Evolutionary conservation across 2,113 vertebrate genomes (phyloP).

Genomic region (Sinocyclocheilus rhinocerous): DNA sequence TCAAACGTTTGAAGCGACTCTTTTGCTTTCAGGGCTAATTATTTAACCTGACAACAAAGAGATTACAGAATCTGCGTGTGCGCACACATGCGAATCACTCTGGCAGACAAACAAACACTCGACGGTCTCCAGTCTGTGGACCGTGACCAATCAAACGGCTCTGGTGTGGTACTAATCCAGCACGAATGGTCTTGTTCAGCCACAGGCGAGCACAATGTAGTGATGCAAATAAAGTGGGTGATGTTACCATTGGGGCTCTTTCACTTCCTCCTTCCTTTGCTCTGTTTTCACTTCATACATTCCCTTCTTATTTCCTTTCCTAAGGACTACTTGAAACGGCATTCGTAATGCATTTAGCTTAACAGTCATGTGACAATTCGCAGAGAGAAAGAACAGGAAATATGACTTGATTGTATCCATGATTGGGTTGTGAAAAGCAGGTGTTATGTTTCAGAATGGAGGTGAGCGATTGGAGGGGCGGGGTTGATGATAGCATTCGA

Average conservation of each 20-base stretch:
- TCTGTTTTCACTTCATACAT: background rate
- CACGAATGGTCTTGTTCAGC: constrained; percentile 35
- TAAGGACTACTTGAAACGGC: background rate
- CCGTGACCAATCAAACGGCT: constrained; percentile 20
- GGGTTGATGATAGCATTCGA: background rate
- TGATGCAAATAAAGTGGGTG: constrained; percentile 41
- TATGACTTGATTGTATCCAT: background rate
- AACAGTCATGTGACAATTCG: background rate
- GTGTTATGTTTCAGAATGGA: background rate
- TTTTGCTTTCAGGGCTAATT: constrained; percentile 44
- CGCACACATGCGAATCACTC: constrained; percentile 25
- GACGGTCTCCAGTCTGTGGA: background rate
- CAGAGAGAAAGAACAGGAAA: background rate
- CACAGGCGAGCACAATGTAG: constrained; percentile 19
- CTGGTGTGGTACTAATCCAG: constrained; percentile 19
- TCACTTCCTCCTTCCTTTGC: constrained; percentile 32
- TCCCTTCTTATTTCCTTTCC: background rate
- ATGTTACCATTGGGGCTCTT: constrained; percentile 35
- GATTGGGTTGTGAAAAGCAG: background rate
- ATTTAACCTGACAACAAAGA: constrained; percentile 47
- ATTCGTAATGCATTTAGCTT: background rate
- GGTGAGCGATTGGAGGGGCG: background rate
- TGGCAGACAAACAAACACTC: constrained; percentile 44
- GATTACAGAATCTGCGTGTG: constrained; percentile 21
- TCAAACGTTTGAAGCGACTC: constrained; percentile 21